phyloP scores from a whole-genome alignment of 1,140 invertebrate species.

The Bombus cullumanus region DNA sequence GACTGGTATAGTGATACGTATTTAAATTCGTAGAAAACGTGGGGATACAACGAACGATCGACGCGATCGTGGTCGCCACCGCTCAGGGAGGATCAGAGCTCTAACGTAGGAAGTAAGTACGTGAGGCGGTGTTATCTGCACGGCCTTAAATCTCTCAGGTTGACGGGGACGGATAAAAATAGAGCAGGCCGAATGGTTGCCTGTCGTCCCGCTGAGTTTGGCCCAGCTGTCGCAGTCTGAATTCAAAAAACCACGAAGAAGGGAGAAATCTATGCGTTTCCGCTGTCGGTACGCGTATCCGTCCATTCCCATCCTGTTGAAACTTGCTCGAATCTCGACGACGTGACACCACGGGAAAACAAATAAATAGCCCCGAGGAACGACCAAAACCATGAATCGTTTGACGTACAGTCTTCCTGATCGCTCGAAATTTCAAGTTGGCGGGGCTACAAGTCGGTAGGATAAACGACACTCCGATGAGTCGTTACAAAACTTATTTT shows the following conservation, averaged over 20 bases:
- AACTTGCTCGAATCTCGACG: slow-evolving; percentile 30
- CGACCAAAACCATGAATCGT: background rate
- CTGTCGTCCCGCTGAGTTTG: slow-evolving; percentile 25
- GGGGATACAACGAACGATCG: slow-evolving; percentile 42
- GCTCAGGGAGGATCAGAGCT: slow-evolving; percentile 40
- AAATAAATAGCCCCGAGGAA: slow-evolving; percentile 23
- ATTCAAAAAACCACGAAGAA: slow-evolving; percentile 57
- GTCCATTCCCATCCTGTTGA: slow-evolving; percentile 21
- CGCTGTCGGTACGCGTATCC: slow-evolving; percentile 40
- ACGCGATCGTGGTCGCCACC: slow-evolving; percentile 42
- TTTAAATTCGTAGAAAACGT: slow-evolving; percentile 46
- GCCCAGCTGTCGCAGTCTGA: slow-evolving; percentile 60
- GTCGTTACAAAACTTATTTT: background rate
- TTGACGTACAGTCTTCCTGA: slow-evolving; percentile 24
- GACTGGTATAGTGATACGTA: slow-evolving; percentile 17
- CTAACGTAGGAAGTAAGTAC: slow-evolving; percentile 50
- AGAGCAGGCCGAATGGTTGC: slow-evolving; percentile 62
- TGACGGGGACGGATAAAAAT: slow-evolving; percentile 68
- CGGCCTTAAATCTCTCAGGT: slow-evolving; percentile 67
- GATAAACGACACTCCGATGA: background rate
- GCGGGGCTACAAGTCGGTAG: too few relatives aligned
- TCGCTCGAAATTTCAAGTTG: slow-evolving; percentile 13
- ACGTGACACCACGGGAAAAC: slow-evolving; percentile 31
- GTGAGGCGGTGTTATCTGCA: slow-evolving; percentile 61
- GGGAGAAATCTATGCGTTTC: slow-evolving; percentile 53